These are phyloP conservation scores for Martes martes DNA, from an alignment of 2,113 vertebrate species.

Conservation along the genomic window DNA sequence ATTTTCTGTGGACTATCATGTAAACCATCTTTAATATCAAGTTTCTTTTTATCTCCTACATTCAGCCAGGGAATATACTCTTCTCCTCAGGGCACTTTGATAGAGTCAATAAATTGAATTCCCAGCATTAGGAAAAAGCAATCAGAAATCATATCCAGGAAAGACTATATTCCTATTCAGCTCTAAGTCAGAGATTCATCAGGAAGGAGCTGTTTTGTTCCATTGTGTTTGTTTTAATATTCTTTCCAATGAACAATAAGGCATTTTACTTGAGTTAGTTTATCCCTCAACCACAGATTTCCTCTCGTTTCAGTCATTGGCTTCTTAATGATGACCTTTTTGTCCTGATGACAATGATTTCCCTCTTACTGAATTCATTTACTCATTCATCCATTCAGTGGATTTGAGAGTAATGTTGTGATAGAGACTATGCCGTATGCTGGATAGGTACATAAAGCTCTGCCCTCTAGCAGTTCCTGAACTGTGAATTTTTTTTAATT, in stretches of 20 bases:
- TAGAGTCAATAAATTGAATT: constrained; percentile 43
- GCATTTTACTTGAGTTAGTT: not conserved
- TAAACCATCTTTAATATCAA: constrained; percentile 45
- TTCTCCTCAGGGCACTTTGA: constrained; percentile 14
- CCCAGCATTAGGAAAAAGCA: not conserved
- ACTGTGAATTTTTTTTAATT: not conserved
- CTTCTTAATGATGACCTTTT: not conserved
- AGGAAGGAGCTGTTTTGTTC: not conserved
- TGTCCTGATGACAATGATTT: not conserved
- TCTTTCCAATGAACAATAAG: not conserved
- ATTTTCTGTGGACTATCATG: constrained; percentile 24
- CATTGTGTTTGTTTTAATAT: not conserved
- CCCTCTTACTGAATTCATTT: not conserved
- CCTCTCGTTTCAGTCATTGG: not conserved
- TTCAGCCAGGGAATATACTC: not conserved
- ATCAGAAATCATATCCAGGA: constrained; percentile 14
- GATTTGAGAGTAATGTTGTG: not conserved
- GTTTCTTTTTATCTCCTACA: not conserved
- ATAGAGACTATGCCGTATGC: not conserved
- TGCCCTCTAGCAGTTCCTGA: not conserved
- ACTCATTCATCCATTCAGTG: not conserved
- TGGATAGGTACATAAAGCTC: not conserved
- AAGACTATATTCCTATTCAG: not conserved
- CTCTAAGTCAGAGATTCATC: not conserved
- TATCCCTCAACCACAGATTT: not conserved